Evolutionary conservation across 2,113 vertebrate genomes (phyloP).

Genomic region (Thalassarche chlororhynchos): DNA sequence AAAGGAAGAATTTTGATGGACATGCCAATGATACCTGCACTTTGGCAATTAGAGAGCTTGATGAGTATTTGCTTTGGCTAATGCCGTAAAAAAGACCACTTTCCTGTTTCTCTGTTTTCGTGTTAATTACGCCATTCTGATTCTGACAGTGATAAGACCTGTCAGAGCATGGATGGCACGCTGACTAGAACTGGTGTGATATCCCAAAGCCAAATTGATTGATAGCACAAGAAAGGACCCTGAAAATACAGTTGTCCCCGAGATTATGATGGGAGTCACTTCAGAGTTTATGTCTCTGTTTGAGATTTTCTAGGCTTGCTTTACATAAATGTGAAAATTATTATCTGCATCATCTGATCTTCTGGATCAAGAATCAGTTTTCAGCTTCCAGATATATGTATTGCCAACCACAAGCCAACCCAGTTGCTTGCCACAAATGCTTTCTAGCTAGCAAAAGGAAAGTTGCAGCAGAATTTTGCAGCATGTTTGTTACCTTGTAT

Average conservation of each 20-base stretch:
- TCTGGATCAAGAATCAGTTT: background rate
- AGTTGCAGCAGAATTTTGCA: background rate
- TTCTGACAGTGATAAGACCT: background rate
- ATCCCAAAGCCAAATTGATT: background rate
- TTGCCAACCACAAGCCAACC: background rate
- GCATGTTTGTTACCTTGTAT: background rate
- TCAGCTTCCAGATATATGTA: background rate
- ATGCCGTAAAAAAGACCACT: background rate
- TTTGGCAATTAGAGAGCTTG: background rate
- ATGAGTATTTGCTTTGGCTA: background rate
- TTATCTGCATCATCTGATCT: background rate
- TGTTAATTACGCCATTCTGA: background rate
- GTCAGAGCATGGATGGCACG: background rate
- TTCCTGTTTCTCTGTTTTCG: background rate
- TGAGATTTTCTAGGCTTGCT: background rate
- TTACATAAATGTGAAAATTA: background rate
- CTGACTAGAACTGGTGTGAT: background rate
- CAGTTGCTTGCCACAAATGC: background rate
- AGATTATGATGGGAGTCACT: background rate
- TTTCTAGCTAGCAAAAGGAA: background rate
- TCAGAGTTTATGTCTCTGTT: background rate
- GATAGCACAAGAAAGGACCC: background rate
- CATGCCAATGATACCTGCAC: fast-evolving
- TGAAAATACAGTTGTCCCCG: background rate
- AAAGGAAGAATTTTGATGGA: background rate